Percentiles rank a stretch among this genome's conserved stretches.
Evolutionary conservation across 2,888 invertebrate species (phyloP).

Genomic region (Nematopogon swammerdamellus): DNA sequence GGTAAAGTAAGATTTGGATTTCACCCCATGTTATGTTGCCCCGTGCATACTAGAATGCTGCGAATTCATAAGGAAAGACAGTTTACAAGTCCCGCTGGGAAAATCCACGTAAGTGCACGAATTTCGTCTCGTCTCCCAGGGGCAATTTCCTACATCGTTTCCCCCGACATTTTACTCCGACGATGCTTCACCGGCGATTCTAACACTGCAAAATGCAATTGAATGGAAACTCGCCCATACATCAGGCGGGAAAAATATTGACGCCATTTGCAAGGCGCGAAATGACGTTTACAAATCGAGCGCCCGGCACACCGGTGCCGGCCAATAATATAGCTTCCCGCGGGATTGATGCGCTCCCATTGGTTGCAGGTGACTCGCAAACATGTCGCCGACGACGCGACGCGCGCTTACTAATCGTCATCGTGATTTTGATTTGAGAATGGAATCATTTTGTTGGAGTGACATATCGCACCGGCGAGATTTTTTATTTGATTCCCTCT

Average conservation of each 20-base stretch:
- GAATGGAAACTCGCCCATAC: neutral
- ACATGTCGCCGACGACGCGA: neutral
- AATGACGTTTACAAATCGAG: neutral
- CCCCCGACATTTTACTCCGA: neutral
- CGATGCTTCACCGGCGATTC: neutral
- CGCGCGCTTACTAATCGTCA: neutral
- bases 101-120: no score
- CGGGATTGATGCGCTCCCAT: neutral
- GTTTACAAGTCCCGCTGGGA: no score
- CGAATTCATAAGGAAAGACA: no score
- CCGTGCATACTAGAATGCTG: no score
- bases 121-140: no score
- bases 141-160: neutral
- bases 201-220: neutral
- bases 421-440: neutral
- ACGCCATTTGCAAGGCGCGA: neutral
- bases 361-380: neutral
- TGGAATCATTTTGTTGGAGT: neutral
- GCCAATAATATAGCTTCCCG: neutral
- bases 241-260: neutral
- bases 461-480: no score
- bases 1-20: no score
- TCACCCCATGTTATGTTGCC: no score
- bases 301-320: neutral
- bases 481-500: no score